Evolutionary conservation across 64 coral and sea anemone genomes (phyloP), one percentile per base, ranked within the genome.

Genomic region (Acropora tenuis): DNA sequence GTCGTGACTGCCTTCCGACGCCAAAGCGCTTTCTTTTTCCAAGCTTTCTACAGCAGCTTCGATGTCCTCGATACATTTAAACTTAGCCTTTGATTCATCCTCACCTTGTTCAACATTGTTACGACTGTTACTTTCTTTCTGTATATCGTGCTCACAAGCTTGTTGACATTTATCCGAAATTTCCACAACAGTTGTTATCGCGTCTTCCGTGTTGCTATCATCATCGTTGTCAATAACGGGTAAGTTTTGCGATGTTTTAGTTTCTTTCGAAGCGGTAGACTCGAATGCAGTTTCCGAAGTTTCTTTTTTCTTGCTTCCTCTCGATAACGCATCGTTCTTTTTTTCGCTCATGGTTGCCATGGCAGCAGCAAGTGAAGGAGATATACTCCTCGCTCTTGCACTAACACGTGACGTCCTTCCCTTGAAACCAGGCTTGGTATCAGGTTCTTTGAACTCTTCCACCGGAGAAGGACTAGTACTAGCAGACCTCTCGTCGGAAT

Each of bases 381-480:
- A 97, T 41, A 93, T 84, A 49, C 95, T 94, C 40, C 88, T 89
- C 71, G 87, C 90, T 44, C 92, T 73, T 5, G 69, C 61, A 89
- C 81, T 84, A 4, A 89, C 66, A 9, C 91, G 86, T 30, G 94
- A 90, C 0, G 91, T 74, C 48, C 90, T 93, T 71, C 88, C 89
- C 72, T 90, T 90, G 18, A 86, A 87, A 80, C 78, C 81, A 20
- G 92, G 86, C 75, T 88, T 87, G 13, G 86, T 63, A 80, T 91
- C 95, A 47, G 95, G 95, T 78, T 97, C 95, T 91, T 97, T 97
- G 13, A 97, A 97, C 61, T 97, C 95, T 72, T 97, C 95, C 48
- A 90, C 83, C 16, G 95, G 95, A 20, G 95, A 97, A 45, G 95
- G 95, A 82, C 90, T 97, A 47, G 95, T 93, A 74, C 92, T 97